A percentile compares a stretch with the other conserved stretches of the same genome.
Evolutionary conservation across 2,113 vertebrate genomes (phyloP).

Genomic region (Plecotus auritus): DNA sequence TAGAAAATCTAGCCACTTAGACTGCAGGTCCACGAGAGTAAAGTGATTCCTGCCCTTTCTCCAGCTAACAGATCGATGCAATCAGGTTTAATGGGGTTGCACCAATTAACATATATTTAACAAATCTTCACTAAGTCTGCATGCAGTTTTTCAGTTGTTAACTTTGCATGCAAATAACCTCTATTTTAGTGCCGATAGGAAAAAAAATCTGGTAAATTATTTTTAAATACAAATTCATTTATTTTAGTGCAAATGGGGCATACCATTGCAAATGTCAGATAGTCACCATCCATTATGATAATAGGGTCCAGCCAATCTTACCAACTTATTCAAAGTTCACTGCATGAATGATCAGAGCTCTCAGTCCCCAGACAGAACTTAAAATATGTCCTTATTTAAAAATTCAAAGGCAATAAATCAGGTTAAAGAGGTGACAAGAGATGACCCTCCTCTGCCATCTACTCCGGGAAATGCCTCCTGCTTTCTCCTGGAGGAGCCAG

Average conservation of each 20-base stretch:
- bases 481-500: background rate
- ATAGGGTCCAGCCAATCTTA: slow-evolving; percentile 26
- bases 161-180: slow-evolving; percentile 29
- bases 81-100: background rate
- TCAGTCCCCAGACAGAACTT: slow-evolving; percentile 35
- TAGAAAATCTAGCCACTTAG: background rate
- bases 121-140: background rate
- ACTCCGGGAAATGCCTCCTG: background rate
- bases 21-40: background rate
- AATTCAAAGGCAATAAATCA: slow-evolving; percentile 42
- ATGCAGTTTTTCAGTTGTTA: slow-evolving; percentile 32
- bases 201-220: background rate
- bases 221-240: slow-evolving; percentile 63
- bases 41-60: background rate
- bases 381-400: slow-evolving; percentile 62
- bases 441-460: background rate
- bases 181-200: background rate
- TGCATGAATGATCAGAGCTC: slow-evolving; percentile 57
- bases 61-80: background rate
- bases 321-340: slow-evolving; percentile 64
- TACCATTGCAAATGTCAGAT: slow-evolving; percentile 55
- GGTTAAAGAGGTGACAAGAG: slow-evolving; percentile 29
- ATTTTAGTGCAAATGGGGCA: slow-evolving; percentile 57
- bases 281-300: slow-evolving; percentile 56
- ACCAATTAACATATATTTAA: background rate